A percentile compares a stretch with the other conserved stretches of the same genome.
Evolutionary conservation across 2,797 vertebrate species (phyloP).

Genomic region (Poeciliopsis infans): DNA sequence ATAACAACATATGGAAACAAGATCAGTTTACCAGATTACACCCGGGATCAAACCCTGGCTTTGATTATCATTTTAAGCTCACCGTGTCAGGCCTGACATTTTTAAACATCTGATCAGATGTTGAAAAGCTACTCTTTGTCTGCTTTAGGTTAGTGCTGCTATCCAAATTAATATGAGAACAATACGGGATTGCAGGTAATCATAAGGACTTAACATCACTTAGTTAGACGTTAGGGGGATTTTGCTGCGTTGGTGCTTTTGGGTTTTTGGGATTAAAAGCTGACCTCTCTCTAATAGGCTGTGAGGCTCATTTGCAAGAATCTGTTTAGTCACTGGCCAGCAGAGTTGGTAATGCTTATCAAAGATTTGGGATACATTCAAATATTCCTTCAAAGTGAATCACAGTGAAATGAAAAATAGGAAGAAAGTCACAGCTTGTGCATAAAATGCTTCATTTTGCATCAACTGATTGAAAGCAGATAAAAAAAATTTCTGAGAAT

Average conservation of each 20-base stretch:
- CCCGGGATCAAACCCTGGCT: conserved; percentile 44
- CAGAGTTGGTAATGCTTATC: conserved; percentile 41
- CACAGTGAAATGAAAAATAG: conserved; percentile 18
- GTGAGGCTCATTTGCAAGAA: conserved; percentile 59
- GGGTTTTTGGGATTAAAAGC: conserved; percentile 54
- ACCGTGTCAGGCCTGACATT: conserved; percentile 31
- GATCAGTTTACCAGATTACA: conserved; percentile 61
- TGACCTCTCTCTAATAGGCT: conserved; percentile 51
- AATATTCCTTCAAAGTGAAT: conserved; percentile 21
- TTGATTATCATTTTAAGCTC: conserved; percentile 51
- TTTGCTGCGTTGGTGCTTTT: conserved; percentile 54
- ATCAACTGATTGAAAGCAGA: conserved; percentile 4
- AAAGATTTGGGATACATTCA: conserved; percentile 36
- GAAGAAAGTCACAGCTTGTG: conserved; percentile 4
- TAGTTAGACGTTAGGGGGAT: conserved; percentile 39
- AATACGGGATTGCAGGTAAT: conserved; percentile 18
- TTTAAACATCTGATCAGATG: conserved; percentile 40
- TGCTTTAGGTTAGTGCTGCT: not conserved
- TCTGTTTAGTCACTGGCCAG: conserved; percentile 34
- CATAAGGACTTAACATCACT: conserved; percentile 32
- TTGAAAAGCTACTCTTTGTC: conserved; percentile 16
- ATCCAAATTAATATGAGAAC: conserved; percentile 13
- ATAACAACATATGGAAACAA: conserved; percentile 60
- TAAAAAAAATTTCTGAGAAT: conserved; percentile 5
- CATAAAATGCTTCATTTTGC: conserved; percentile 13